phyloP scores from a whole-genome alignment of 2,888 invertebrate species.

The Calliphora vomitoria region DNA sequence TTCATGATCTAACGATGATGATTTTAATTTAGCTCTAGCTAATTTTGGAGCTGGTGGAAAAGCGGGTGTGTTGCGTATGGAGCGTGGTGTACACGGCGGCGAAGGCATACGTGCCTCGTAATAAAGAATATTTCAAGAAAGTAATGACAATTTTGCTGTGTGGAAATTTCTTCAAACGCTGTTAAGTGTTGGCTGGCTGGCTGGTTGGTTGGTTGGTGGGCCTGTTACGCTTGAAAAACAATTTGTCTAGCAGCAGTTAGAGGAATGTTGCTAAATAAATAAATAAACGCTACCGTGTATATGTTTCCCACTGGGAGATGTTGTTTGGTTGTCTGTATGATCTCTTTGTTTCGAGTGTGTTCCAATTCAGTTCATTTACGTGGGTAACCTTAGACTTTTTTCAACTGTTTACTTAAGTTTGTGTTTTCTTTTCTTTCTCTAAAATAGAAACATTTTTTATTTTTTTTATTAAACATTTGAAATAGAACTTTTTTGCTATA shows the following conservation, averaged over 20 bases:
- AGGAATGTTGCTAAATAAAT: slow-evolving; percentile 12
- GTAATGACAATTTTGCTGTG: background rate
- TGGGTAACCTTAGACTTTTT: slow-evolving; percentile 63
- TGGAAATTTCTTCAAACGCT: no score
- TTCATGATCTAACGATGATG: slow-evolving; percentile 81
- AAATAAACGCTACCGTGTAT: background rate
- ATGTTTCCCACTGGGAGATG: slow-evolving; percentile 41
- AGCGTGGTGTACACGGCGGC: slow-evolving; percentile 70
- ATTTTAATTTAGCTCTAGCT: slow-evolving; percentile 78
- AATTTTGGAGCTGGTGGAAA: slow-evolving; percentile 69
- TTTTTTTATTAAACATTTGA: slow-evolving; percentile 11
- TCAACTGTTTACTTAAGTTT: slow-evolving; percentile 56
- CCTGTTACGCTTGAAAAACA: slow-evolving; percentile 50
- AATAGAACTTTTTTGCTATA: background rate
- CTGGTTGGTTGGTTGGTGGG: slow-evolving; percentile 12
- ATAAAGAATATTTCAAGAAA: slow-evolving; percentile 16
- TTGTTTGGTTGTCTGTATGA: background rate
- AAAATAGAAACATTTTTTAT: slow-evolving; percentile 14
- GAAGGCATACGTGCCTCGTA: slow-evolving; percentile 71
- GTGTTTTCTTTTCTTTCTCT: slow-evolving; percentile 51
- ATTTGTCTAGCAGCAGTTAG: slow-evolving; percentile 3
- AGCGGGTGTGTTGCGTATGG: slow-evolving; percentile 68
- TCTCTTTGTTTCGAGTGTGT: slow-evolving; percentile 48
- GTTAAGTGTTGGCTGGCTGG: background rate
- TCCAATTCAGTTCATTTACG: slow-evolving; percentile 65